Evolutionary conservation across 2,797 vertebrate species (phyloP), one percentile per base, ranked within the genome.

Genomic region (Trachops cirrhosus): DNA sequence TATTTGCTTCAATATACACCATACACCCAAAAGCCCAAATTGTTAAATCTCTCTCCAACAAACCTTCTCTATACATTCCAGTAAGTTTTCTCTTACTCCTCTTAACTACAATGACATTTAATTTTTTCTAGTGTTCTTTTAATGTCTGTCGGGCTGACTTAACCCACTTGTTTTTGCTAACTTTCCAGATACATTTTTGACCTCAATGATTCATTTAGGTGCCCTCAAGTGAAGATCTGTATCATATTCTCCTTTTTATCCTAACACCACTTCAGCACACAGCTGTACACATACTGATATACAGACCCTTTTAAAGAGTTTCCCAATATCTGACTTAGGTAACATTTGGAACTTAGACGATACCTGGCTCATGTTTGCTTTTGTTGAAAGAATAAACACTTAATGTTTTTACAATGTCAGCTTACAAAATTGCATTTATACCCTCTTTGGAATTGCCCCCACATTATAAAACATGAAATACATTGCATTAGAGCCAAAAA

Each of bases 21-120:
- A 52, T n/a, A 87, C 73, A 87, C 89, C 14, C 37, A 97, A 97
- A 94, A 95, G 84, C n/a, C 50, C 67, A 94, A 73, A 80, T 15
- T 91, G 62, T 74, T 86, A 41, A 32, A 24, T 50, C 48, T 92
- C 71, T 92, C 62, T 64, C 50, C 32, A 93, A 77, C 46, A 52
- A 77, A 29, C 21, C 39, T 24, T 54, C 70, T 54, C n/a, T 70
- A 59, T 18, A 85, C 10, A 68, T 34, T 74, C 48, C n/a, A 75
- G 16, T 12, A 77, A 64, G 22, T 50, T 93, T 67, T 73, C 89
- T 93, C 34, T 97, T 64, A 79, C 3, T n/a, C 54, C 32, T 62
- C 37, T 79, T 46, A 94, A 88, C 39, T 74, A 48, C 14, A 71
- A 2, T 78, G 41, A 92, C 77, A 89, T 78, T 95, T 90, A 94